These are phyloP conservation scores for Hyperopisus bebe DNA, from an alignment of 2,113 vertebrate genomes.

Conservation along the genomic window DNA sequence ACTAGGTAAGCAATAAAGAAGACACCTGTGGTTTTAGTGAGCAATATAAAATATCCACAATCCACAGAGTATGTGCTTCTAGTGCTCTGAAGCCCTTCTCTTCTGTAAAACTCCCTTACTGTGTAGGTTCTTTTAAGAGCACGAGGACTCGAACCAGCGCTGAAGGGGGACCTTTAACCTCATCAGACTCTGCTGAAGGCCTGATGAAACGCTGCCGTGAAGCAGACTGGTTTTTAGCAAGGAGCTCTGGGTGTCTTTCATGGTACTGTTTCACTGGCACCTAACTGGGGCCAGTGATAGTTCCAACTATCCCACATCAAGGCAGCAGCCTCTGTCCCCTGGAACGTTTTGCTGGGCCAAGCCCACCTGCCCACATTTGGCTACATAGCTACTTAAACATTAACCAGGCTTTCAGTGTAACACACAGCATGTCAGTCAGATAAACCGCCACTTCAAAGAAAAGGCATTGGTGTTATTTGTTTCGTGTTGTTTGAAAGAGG, in stretches of 20 bases:
- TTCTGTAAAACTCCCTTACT: background rate
- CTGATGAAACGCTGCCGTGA: background rate
- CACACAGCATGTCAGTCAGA: background rate
- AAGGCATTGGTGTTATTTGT: constrained; percentile 46
- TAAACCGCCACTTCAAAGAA: constrained; percentile 36
- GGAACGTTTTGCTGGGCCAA: background rate
- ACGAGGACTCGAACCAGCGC: background rate
- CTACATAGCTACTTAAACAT: background rate
- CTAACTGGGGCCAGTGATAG: background rate
- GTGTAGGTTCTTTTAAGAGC: background rate
- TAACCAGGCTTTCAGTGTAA: background rate
- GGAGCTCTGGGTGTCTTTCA: background rate
- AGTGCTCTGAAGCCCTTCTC: background rate
- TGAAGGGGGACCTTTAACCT: background rate
- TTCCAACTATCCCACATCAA: background rate
- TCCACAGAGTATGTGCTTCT: background rate
- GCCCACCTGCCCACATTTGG: background rate
- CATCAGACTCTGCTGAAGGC: background rate
- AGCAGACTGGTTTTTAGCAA: background rate
- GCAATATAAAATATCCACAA: background rate
- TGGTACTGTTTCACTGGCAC: background rate
- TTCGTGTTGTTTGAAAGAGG: too few relatives aligned
- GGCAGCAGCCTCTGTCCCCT: background rate
- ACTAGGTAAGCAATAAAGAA: background rate
- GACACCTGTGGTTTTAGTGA: background rate